These are phyloP conservation scores for Heliocidaris tuberculata DNA, from an alignment of 35 echinoderm and acorn worm species.

Conservation along the genomic window DNA sequence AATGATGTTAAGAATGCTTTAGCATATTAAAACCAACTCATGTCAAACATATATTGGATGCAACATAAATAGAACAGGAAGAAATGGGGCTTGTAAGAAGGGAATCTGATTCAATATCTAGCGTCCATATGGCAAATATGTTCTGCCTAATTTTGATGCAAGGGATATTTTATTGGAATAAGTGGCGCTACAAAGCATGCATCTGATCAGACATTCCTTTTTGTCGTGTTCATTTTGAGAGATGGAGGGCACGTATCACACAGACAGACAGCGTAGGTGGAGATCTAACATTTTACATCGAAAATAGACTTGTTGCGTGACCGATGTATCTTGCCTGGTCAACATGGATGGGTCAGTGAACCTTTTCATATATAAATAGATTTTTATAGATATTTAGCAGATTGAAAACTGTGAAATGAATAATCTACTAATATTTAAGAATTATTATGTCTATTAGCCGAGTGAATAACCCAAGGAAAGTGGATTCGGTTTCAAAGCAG, in stretches of 20 bases:
- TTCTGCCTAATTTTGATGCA: neutral
- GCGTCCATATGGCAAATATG: neutral
- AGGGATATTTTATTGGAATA: neutral
- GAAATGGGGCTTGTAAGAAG: neutral
- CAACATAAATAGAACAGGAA: neutral
- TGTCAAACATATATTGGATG: neutral
- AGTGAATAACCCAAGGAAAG: too few relatives aligned
- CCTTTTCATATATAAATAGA: neutral
- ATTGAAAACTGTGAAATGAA: too few relatives aligned
- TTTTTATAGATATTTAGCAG: too few relatives aligned
- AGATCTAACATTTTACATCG: neutral
- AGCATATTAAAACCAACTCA: neutral
- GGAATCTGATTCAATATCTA: neutral
- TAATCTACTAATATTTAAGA: too few relatives aligned
- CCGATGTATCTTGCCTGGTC: neutral
- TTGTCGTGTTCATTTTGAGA: neutral
- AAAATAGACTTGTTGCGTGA: slow-evolving; percentile 1
- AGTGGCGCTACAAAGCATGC: neutral
- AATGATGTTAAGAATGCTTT: neutral
- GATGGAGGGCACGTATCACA: neutral
- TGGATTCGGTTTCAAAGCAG: too few relatives aligned
- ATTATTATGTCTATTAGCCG: too few relatives aligned
- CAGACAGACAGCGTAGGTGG: neutral
- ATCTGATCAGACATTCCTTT: neutral
- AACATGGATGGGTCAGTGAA: neutral